Percentiles rank a stretch among this genome's conserved stretches.
These are phyloP conservation scores for Chaetoderma sp. DNA, from an alignment of 2,888 invertebrate species.

Conservation along the genomic window DNA sequence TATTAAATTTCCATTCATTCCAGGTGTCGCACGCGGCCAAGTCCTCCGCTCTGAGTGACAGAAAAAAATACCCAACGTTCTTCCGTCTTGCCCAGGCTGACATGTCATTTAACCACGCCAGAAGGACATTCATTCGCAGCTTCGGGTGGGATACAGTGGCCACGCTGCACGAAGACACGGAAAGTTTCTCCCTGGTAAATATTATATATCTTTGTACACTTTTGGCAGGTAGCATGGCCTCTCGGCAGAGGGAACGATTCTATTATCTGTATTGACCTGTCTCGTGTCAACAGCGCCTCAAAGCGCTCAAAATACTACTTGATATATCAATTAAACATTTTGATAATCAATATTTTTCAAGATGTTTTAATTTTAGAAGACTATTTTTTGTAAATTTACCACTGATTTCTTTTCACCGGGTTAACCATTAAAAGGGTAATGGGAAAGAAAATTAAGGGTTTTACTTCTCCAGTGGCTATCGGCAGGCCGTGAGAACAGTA, in stretches of 20 bases:
- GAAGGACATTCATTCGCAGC: constrained; percentile 84
- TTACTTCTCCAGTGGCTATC: too few species aligned
- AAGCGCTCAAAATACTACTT: too few species aligned
- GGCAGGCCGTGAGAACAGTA: too few species aligned
- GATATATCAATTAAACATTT: neutral
- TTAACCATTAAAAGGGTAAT: too few species aligned
- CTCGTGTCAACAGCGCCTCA: too few species aligned
- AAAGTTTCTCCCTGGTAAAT: constrained; percentile 80
- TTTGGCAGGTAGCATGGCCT: neutral
- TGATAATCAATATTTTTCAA: neutral
- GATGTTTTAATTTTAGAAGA: neutral
- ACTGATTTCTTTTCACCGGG: too few species aligned
- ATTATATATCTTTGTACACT: neutral
- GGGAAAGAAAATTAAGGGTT: too few species aligned
- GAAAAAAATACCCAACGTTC: constrained; percentile 89
- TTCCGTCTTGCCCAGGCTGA: constrained; percentile 90
- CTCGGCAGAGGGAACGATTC: neutral
- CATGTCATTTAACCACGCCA: constrained; percentile 88
- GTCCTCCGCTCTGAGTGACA: constrained; percentile 88
- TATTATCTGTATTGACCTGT: neutral
- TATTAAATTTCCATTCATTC: constrained; percentile 3
- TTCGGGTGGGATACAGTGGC: constrained; percentile 90
- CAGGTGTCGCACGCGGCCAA: constrained; percentile 92
- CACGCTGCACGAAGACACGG: constrained; percentile 87
- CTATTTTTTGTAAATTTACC: too few species aligned